phyloP scores from a whole-genome alignment of 2,797 vertebrate genomes.

The Hemibagrus guttatus region DNA sequence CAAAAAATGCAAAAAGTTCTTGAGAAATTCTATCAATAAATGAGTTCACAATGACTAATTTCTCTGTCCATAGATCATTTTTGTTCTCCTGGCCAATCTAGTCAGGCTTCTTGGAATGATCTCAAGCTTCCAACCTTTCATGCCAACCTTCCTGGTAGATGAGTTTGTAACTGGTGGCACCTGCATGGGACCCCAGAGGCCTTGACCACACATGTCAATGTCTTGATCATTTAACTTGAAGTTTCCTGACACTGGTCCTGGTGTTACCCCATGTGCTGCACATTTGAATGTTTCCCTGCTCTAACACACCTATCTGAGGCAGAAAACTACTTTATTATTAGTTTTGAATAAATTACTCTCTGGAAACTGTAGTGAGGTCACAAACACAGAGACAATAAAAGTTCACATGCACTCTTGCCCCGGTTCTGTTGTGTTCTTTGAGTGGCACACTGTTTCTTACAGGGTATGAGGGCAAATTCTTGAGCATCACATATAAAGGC shows the following conservation, averaged over 20 bases:
- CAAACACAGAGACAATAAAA: not conserved
- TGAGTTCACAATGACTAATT: not conserved
- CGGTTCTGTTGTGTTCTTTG: not conserved
- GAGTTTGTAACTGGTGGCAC: not conserved
- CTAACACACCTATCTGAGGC: not conserved
- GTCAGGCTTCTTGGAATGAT: not conserved
- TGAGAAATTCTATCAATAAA: not conserved
- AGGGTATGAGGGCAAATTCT: not conserved
- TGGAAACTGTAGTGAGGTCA: not conserved
- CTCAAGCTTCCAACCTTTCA: not conserved
- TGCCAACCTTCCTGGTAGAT: not conserved
- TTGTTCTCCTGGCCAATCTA: no score
- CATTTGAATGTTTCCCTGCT: not conserved
- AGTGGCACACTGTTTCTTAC: not conserved
- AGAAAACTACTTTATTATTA: not conserved
- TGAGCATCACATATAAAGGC: not conserved
- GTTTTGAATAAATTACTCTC: not conserved
- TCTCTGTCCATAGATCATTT: not conserved
- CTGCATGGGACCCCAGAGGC: not conserved
- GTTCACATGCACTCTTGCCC: not conserved
- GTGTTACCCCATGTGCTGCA: not conserved
- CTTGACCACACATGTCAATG: not conserved
- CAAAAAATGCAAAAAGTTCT: constrained; percentile 9
- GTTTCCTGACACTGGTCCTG: not conserved
- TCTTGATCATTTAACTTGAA: not conserved